phyloP scores from a whole-genome alignment of 2,888 invertebrate species.

The Melanophora roralis region DNA sequence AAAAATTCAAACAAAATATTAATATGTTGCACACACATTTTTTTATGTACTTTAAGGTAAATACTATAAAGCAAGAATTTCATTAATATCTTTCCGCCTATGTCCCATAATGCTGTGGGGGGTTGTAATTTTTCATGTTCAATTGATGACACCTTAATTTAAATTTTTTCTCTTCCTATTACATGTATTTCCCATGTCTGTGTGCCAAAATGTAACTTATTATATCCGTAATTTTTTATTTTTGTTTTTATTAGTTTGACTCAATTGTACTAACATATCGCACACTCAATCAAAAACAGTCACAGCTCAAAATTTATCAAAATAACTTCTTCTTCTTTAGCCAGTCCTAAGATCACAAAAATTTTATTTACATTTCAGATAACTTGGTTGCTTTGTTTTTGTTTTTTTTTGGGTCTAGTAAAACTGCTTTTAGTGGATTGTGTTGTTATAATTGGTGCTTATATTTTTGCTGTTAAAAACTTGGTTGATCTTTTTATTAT shows the following conservation, averaged over 20 bases:
- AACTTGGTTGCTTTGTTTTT: neutral
- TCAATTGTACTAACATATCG: slow-evolving; percentile 12
- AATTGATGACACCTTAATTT: neutral
- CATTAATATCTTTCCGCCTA: no score
- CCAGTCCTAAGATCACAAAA: no score
- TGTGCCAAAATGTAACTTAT: slow-evolving; percentile 16
- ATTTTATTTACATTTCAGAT: neutral
- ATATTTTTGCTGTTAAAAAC: neutral
- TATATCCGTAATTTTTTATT: slow-evolving; percentile 23
- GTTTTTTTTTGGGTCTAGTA: neutral
- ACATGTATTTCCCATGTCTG: neutral
- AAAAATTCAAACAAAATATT: neutral
- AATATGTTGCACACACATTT: no score
- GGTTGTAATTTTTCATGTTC: neutral
- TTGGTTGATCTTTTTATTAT: slow-evolving; percentile 22
- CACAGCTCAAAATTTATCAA: no score
- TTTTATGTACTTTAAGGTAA: no score
- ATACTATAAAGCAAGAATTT: neutral
- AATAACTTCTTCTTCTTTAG: no score
- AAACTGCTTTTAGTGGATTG: neutral
- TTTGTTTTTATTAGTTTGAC: slow-evolving; percentile 3
- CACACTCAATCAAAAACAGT: no score
- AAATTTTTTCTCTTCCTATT: slow-evolving; percentile 30
- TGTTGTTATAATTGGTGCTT: neutral
- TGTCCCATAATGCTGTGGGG: no score